Evolutionary conservation across 2,113 vertebrate genomes (phyloP).

Genomic region (Psilopogon haemacephalus): DNA sequence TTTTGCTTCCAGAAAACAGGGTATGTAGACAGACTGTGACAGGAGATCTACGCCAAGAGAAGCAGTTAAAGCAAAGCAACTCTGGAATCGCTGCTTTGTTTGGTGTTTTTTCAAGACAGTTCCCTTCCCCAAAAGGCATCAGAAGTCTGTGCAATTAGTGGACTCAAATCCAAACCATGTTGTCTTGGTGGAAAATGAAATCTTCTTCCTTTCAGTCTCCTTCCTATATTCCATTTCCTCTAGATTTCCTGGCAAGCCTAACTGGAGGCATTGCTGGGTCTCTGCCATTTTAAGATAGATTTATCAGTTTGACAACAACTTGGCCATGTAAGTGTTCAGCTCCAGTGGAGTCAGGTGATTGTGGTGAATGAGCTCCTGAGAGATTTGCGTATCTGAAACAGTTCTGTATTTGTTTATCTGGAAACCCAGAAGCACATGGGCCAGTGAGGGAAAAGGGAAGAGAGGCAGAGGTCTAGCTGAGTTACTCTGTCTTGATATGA

Average conservation of each 20-base stretch:
- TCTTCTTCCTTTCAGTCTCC: not conserved
- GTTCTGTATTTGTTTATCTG: slow-evolving; percentile 28
- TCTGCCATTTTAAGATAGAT: slow-evolving; percentile 14
- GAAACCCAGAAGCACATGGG: not conserved
- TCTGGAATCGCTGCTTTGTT: too few relatives aligned
- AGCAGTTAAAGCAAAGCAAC: not conserved
- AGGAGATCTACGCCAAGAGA: not conserved
- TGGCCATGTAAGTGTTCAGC: not conserved
- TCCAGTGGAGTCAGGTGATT: not conserved
- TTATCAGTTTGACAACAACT: slow-evolving; percentile 37
- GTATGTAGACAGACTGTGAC: not conserved
- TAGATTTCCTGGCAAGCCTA: slow-evolving; percentile 2
- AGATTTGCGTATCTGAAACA: not conserved
- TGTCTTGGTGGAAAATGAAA: not conserved
- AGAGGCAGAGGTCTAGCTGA: not conserved
- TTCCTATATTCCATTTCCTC: not conserved
- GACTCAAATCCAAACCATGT: not conserved
- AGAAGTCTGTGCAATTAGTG: not conserved
- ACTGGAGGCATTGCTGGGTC: not conserved
- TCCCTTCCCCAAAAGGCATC: not conserved
- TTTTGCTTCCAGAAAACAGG: not conserved
- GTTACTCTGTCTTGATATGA: not conserved
- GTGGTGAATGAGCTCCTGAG: not conserved
- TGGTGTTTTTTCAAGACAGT: not conserved
- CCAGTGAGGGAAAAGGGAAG: not conserved